phyloP scores from a whole-genome alignment of 2,797 vertebrate genomes.

The Bucorvus abyssinicus region DNA sequence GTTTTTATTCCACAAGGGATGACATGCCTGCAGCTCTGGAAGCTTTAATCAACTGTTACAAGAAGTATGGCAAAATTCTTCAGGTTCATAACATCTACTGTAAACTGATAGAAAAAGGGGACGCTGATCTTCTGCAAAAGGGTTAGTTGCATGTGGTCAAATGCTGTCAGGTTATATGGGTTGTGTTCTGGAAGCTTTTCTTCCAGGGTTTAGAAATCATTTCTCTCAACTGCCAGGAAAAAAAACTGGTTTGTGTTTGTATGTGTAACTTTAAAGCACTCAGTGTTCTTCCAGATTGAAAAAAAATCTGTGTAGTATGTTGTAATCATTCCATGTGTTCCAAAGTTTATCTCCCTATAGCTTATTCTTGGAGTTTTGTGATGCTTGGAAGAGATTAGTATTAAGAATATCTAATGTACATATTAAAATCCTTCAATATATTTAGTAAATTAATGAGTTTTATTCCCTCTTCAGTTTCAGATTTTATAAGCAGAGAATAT shows the following conservation, averaged over 20 bases:
- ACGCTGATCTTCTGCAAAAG: conserved; percentile 89
- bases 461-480: conserved; percentile 81
- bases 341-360: neutral
- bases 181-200: neutral
- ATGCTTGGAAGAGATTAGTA: neutral
- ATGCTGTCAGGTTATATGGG: neutral
- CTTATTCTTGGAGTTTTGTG: neutral
- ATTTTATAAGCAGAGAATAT: conserved; percentile 84
- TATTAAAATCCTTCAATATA: neutral
- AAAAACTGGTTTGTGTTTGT: neutral
- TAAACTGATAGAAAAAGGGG: conserved; percentile 85
- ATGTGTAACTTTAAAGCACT: neutral
- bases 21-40: conserved; percentile 83
- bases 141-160: conserved; percentile 71
- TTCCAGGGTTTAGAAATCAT: neutral
- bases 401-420: neutral
- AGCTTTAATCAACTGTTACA: conserved; percentile 75
- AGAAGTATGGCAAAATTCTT: conserved; percentile 81
- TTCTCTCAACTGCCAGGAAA: neutral
- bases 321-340: neutral
- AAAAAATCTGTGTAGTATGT: neutral
- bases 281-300: no score
- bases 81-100: conserved; percentile 85
- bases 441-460: neutral
- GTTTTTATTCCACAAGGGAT: conserved; percentile 76